phyloP scores from a whole-genome alignment of 2,888 invertebrate species.

The Spatulosminthurus flaviceps region DNA sequence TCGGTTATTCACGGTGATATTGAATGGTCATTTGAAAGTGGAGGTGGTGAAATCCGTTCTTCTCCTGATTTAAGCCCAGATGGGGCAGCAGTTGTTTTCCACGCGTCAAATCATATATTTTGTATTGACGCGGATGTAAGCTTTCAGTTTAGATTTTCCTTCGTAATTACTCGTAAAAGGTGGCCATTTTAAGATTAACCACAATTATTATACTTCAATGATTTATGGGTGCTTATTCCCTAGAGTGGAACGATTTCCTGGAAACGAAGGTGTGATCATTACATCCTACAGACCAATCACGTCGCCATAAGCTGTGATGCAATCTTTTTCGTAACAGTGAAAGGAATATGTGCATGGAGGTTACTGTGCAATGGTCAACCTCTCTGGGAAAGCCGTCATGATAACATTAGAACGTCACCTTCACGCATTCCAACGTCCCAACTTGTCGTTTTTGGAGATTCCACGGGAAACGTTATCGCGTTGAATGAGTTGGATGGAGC shows the following conservation, averaged over 20 bases:
- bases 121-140: slow-evolving; percentile 39
- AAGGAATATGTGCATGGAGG: neutral
- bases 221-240: too few species aligned
- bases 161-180: too few species aligned
- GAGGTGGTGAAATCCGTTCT: slow-evolving; percentile 65
- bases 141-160: too few species aligned
- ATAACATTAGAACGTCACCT: slow-evolving; percentile 3
- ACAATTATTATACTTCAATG: neutral
- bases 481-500: slow-evolving; percentile 20
- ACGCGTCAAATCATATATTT: neutral
- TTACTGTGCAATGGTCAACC: neutral
- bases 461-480: slow-evolving; percentile 29
- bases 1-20: slow-evolving; percentile 69
- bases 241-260: slow-evolving; percentile 25
- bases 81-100: slow-evolving; percentile 19
- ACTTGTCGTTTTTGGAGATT: slow-evolving; percentile 27
- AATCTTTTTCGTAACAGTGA: neutral
- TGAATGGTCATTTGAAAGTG: slow-evolving; percentile 72
- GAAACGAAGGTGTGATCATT: neutral
- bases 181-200: too few species aligned
- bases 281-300: slow-evolving; percentile 11
- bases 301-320: neutral
- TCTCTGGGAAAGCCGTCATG: neutral
- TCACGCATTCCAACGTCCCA: neutral
- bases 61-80: slow-evolving; percentile 33